A percentile compares a stretch with the other conserved stretches of the same genome.
phyloP scores from a whole-genome alignment of 2,888 invertebrate genomes.

The Norana najaformis region DNA sequence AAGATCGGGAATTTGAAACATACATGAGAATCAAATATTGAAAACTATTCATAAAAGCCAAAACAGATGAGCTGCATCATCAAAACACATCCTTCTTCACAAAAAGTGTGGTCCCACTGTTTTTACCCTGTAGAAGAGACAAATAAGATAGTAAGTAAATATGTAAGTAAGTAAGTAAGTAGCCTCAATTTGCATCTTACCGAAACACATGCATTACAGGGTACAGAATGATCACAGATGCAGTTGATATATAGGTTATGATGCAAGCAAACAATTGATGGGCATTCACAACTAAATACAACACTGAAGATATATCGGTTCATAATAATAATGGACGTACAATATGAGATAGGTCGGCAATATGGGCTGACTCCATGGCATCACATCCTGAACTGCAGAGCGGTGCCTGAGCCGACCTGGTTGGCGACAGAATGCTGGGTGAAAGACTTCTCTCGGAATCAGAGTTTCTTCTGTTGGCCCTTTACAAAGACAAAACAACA shows the following conservation, averaged over 20 bases:
- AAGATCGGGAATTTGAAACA: not conserved
- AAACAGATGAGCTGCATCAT: not conserved
- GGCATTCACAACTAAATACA: not conserved
- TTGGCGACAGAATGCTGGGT: not conserved
- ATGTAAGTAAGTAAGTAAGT: not conserved
- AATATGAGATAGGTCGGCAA: not conserved
- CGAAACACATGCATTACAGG: not conserved
- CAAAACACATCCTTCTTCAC: not conserved
- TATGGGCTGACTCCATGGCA: not conserved
- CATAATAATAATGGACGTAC: not conserved
- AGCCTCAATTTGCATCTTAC: not conserved
- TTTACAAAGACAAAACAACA: not conserved
- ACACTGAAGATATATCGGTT: not conserved
- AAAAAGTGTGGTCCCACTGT: not conserved
- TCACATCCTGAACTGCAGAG: conserved; percentile 16
- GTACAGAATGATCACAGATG: not conserved
- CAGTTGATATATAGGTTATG: not conserved
- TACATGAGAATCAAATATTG: not conserved
- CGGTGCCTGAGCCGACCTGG: not conserved
- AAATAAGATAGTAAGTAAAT: not conserved
- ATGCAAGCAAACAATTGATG: not conserved
- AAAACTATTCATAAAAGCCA: too few relatives aligned
- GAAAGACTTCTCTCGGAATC: conserved; percentile 10
- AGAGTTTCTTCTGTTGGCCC: not conserved
- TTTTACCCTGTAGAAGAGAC: not conserved